phyloP scores from a whole-genome alignment of 2,113 vertebrate species.

The Nothoprocta pentlandii region DNA sequence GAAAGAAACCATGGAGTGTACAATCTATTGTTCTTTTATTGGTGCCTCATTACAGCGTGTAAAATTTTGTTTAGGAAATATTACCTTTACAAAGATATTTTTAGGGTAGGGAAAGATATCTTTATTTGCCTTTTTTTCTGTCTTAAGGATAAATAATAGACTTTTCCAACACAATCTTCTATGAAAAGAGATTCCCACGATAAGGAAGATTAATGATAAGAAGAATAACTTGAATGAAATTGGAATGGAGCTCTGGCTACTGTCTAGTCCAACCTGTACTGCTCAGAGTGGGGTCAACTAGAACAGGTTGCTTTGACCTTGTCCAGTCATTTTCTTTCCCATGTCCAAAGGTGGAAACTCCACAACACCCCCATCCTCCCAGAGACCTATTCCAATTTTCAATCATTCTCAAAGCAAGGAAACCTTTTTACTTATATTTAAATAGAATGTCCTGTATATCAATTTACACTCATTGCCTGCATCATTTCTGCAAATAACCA shows the following conservation, averaged over 20 bases:
- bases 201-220: background rate
- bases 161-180: background rate
- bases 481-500: background rate
- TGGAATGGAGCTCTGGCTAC: background rate
- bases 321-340: background rate
- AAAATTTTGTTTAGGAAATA: background rate
- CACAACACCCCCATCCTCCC: background rate
- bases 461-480: background rate
- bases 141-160: background rate
- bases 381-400: background rate
- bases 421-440: background rate
- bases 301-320: rapidly evolving
- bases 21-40: background rate
- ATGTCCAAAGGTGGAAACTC: background rate
- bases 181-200: background rate
- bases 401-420: background rate
- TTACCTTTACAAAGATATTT: background rate
- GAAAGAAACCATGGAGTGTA: background rate
- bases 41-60: background rate
- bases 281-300: background rate
- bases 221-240: background rate
- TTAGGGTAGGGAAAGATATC: background rate
- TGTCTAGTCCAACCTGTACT: background rate
- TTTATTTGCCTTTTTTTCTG: background rate
- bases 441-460: background rate